A percentile compares a stretch with the other conserved stretches of the same genome.
phyloP scores from a whole-genome alignment of 2,113 vertebrate genomes.

The Ameiurus melas region DNA sequence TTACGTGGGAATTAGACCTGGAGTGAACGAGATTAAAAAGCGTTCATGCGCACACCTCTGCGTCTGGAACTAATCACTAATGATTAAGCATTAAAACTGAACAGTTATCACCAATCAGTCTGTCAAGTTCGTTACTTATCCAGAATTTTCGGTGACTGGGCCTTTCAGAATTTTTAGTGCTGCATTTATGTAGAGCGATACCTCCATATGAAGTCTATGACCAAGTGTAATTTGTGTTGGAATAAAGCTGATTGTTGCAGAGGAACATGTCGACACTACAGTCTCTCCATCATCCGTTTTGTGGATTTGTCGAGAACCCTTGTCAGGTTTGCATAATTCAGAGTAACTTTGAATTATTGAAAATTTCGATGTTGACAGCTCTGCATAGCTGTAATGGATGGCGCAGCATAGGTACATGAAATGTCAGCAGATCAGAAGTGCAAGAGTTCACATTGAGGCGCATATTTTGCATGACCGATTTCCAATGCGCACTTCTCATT shows the following conservation, averaged over 20 bases:
- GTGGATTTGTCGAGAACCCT: constrained; percentile 4
- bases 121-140: not conserved
- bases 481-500: not conserved
- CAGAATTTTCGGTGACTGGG: not conserved
- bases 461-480: constrained; percentile 14
- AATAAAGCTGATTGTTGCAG: not conserved
- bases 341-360: constrained; percentile 21
- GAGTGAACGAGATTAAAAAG: not conserved
- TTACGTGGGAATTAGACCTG: not conserved
- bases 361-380: not conserved
- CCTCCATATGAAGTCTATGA: not conserved
- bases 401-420: not conserved
- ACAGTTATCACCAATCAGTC: not conserved
- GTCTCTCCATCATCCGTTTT: not conserved
- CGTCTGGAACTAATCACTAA: not conserved
- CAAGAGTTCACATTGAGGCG: not conserved
- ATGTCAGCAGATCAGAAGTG: not conserved
- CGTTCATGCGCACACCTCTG: not conserved
- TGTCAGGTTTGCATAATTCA: constrained; percentile 17
- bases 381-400: not conserved
- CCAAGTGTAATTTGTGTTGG: not conserved
- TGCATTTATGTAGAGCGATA: not conserved
- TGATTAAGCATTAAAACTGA: not conserved
- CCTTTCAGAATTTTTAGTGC: not conserved
- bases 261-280: not conserved